phyloP scores from a whole-genome alignment of 2,888 invertebrate species.

The Baronia brevicornis region DNA sequence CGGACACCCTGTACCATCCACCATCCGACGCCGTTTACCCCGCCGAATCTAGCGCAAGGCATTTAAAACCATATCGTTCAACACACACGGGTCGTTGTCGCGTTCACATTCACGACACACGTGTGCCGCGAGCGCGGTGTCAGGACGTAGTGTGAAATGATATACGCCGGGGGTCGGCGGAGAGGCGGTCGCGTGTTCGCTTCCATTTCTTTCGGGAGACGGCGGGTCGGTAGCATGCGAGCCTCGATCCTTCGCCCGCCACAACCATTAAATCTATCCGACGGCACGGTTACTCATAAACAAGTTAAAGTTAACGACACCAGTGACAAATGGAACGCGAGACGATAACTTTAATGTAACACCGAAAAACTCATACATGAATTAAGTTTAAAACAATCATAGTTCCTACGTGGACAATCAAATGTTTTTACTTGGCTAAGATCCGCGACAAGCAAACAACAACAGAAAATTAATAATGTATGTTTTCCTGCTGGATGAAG shows the following conservation, averaged over 20 bases:
- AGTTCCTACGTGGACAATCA: too few species aligned
- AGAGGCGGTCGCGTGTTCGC: conserved; percentile 49
- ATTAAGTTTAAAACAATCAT: too few species aligned
- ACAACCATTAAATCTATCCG: conserved; percentile 21
- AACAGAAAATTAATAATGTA: too few species aligned
- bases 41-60: conserved; percentile 9
- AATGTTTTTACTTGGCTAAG: too few species aligned
- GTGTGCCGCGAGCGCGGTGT: conserved; percentile 46
- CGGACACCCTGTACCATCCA: too few species aligned
- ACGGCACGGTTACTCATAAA: too few species aligned
- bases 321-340: too few species aligned
- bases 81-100: conserved; percentile 33
- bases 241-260: conserved; percentile 44
- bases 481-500: too few species aligned
- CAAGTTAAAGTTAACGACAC: too few species aligned
- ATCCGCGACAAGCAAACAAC: too few species aligned
- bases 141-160: conserved; percentile 65
- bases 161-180: conserved; percentile 43
- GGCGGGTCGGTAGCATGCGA: conserved; percentile 45
- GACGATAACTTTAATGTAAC: too few species aligned
- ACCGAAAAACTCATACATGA: too few species aligned
- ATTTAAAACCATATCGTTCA: conserved; percentile 22
- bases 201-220: conserved; percentile 44
- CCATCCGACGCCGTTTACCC: conserved; percentile 36
- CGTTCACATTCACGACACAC: conserved; percentile 18